These are phyloP conservation scores for Stigmatopora argus DNA, from an alignment of 2,113 vertebrate species.

Conservation along the genomic window DNA sequence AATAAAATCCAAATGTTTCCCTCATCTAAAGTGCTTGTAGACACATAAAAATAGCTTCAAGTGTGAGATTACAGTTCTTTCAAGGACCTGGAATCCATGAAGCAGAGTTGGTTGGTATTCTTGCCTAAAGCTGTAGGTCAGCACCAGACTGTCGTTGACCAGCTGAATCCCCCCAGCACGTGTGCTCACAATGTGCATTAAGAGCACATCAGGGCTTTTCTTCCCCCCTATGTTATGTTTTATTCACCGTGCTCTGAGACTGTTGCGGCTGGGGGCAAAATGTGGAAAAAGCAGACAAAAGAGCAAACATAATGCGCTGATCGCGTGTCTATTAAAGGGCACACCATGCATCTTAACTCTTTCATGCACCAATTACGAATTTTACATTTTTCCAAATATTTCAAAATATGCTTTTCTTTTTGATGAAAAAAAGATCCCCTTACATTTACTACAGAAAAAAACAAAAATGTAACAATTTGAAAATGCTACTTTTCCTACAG, in stretches of 20 bases:
- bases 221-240: constrained; percentile 23
- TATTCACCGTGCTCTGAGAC: neutral
- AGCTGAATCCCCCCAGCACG: constrained; percentile 30
- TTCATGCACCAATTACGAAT: too few species aligned
- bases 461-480: too few species aligned
- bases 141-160: constrained; percentile 21
- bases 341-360: neutral
- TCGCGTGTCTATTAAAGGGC: neutral
- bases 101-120: constrained; percentile 7
- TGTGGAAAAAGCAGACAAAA: neutral
- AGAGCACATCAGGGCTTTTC: constrained; percentile 7
- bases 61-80: constrained; percentile 6
- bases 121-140: constrained; percentile 60
- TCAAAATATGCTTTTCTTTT: too few species aligned
- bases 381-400: neutral
- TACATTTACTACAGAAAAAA: too few species aligned
- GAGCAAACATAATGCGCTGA: neutral
- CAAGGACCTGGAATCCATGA: constrained; percentile 3
- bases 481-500: too few species aligned
- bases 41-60: neutral
- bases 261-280: constrained; percentile 1
- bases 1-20: too few species aligned
- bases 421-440: too few species aligned
- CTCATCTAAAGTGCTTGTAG: too few species aligned
- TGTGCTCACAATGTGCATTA: neutral